Evolutionary conservation across 2,888 invertebrate species (phyloP), one percentile per base, ranked within the genome.

Genomic region (Apomyelois bistriatella): DNA sequence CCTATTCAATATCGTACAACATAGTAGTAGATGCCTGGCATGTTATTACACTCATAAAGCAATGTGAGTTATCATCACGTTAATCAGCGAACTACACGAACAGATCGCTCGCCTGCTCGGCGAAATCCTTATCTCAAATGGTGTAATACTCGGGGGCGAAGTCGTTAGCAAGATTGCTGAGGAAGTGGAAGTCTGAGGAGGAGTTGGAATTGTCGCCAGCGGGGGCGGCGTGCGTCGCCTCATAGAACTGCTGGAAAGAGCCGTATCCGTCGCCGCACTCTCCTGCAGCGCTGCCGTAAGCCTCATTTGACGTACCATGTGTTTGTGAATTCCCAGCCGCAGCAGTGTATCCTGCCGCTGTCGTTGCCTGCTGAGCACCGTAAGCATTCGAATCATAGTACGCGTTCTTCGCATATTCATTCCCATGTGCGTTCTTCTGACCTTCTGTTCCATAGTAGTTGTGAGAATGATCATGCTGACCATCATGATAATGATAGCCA

Each of bases 141-240:
- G 90, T 91, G 82, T 97, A 97, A 82, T 97, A 97, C 82, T 98
- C 97, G 7, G 97, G 97, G 15, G 96, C 96, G 80, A 97, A 97
- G 80, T 97, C 97, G 80, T 97, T 97, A 60, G 97, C 96, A 74
- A 97, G 91, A 80, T 96, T 97, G 85, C 97, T 96, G 59, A 98
- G 92, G 81, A 98, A 98, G 83, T 97, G 97, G 85, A 97, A 97
- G 84, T 97, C 97, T 30, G 97, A 96, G n/a, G 97, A 97, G 77
- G 96, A 96, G 79, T 96, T 97, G 67, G 96, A 96, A 84, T 96
- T 96, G 70, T 96, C 96, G 48, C 95, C 93, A 16, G 92, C 71
- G 36, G 90, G 86, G 4, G 91, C 76, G 53, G 90, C 85, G 70
- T 91, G 90, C 55, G 83, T 90, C 55, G 90, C 90, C 53, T 92